phyloP scores from a whole-genome alignment of 2,113 vertebrate species.

The Zosterops lateralis region DNA sequence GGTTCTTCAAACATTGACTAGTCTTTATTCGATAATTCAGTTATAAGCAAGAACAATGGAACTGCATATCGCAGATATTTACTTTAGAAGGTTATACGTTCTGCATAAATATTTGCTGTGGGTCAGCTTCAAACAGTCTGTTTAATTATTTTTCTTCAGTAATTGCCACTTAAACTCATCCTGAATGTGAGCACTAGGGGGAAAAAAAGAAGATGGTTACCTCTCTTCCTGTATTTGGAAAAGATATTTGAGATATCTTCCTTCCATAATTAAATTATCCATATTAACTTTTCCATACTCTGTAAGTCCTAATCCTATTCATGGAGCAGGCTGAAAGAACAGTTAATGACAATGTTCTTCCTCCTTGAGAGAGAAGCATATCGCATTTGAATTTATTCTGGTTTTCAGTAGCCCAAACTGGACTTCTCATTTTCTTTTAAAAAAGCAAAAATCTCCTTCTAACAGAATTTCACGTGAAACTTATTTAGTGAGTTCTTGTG shows the following conservation, averaged over 20 bases:
- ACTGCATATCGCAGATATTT: neutral
- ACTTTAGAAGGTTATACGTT: neutral
- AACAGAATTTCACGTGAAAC: neutral
- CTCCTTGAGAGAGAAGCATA: neutral
- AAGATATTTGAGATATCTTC: neutral
- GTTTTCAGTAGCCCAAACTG: neutral
- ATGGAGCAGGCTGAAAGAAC: neutral
- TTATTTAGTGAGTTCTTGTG: neutral
- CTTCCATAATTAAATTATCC: neutral
- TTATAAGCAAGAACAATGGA: conserved; percentile 7
- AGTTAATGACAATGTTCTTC: neutral
- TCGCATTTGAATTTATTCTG: neutral
- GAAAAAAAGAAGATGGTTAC: neutral
- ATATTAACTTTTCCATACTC: neutral
- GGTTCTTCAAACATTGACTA: neutral
- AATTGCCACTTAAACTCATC: neutral
- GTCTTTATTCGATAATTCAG: neutral
- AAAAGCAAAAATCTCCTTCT: neutral
- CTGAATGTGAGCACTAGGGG: neutral
- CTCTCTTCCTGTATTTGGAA: neutral
- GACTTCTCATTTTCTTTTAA: neutral
- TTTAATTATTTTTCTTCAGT: conserved; percentile 1
- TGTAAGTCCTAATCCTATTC: neutral
- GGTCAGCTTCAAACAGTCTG: neutral
- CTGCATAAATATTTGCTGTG: neutral